Conservation (phyloP, 2,113 vertebrate species). For the Phodopus roborovskii region DNA sequence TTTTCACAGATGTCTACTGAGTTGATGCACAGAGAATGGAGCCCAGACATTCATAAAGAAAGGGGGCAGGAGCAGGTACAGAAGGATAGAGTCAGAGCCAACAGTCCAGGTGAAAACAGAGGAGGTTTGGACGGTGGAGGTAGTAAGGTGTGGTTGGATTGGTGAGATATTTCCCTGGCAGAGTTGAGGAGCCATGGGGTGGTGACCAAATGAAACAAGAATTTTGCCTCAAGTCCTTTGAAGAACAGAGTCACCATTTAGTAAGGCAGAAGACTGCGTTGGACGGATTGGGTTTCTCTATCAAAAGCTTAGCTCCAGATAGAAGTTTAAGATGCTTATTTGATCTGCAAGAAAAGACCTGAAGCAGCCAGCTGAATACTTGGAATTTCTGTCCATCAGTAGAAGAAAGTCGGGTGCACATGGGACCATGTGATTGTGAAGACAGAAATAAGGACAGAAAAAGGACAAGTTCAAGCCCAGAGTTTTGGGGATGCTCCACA, state of each 20-base stretch:
- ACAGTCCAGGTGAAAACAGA: fast-evolving
- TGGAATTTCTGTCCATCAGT: not conserved
- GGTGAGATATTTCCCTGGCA: fast-evolving
- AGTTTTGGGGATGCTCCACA: not conserved
- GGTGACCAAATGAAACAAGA: not conserved
- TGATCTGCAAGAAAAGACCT: not conserved
- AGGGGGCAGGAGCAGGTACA: not conserved
- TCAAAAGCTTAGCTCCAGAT: not conserved
- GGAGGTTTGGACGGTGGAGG: fast-evolving
- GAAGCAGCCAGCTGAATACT: not conserved
- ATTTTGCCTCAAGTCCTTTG: not conserved
- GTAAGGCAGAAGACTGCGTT: not conserved
- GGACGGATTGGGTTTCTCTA: not conserved
- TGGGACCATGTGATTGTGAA: not conserved
- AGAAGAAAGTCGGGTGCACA: fast-evolving
- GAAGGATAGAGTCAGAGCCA: fast-evolving
- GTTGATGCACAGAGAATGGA: not conserved
- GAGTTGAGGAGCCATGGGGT: not conserved
- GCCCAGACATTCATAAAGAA: not conserved
- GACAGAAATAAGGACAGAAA: not conserved
- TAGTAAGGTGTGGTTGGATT: too few relatives aligned
- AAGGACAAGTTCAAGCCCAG: not conserved
- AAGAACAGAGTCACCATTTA: not conserved
- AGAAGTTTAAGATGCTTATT: not conserved
- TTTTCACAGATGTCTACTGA: not conserved